phyloP scores from a whole-genome alignment of 2,888 invertebrate species.

The Meghimatium bilineatum region DNA sequence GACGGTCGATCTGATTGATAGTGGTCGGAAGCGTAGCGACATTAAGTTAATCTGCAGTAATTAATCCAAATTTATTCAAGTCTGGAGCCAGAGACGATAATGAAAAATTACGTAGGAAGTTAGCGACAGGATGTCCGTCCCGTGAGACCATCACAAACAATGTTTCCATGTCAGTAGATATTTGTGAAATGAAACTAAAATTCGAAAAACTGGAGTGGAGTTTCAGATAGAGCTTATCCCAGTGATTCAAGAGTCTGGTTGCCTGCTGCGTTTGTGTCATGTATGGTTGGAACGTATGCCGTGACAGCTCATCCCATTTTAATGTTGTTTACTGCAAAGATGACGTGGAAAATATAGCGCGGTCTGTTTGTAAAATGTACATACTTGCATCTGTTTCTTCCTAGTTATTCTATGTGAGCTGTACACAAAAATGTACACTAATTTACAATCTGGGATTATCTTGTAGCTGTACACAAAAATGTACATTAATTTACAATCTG shows the following conservation, averaged over 20 bases:
- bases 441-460: too few relatives aligned
- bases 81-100: neutral
- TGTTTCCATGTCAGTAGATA: neutral
- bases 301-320: neutral
- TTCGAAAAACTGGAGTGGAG: conserved; percentile 11
- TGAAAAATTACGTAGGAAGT: neutral
- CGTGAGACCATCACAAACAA: neutral
- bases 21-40: neutral
- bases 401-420: neutral
- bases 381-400: neutral
- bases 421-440: too few relatives aligned
- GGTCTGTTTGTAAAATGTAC: neutral
- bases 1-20: neutral
- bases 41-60: neutral
- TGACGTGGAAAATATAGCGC: neutral
- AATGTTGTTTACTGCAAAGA: neutral
- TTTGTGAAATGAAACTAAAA: neutral
- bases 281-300: neutral
- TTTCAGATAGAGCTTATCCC: conserved; percentile 17
- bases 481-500: too few relatives aligned
- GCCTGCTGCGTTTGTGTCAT: neutral
- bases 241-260: neutral
- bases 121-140: neutral
- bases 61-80: neutral
- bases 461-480: too few relatives aligned